Evolutionary conservation across 1,140 invertebrate species (phyloP).

Genomic region (Oreohelix idahoensis): DNA sequence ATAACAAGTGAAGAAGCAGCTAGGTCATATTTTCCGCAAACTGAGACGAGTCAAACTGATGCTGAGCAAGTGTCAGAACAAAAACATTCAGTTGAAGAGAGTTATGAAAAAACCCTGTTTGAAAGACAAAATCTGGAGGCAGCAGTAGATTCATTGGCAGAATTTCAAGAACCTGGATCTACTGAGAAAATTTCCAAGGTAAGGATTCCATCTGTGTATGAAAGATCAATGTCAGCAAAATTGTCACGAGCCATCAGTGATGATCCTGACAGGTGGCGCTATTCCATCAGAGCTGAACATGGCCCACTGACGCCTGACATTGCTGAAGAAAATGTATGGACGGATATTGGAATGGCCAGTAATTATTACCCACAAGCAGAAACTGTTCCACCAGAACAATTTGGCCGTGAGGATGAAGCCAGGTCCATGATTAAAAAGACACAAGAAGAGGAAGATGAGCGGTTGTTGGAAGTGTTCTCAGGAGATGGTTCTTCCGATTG

Average conservation of each 20-base stretch:
- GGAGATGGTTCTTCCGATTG: neutral
- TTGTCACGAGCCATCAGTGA: slow-evolving; percentile 22
- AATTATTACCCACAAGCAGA: neutral
- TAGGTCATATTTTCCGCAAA: neutral
- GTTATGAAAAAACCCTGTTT: neutral
- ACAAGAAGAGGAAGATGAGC: neutral
- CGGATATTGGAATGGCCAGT: neutral
- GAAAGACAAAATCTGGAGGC: neutral
- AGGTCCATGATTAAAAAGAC: neutral
- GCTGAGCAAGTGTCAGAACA: neutral
- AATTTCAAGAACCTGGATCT: neutral
- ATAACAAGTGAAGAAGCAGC: neutral
- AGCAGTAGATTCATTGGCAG: neutral
- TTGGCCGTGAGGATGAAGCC: neutral
- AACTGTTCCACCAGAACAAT: neutral
- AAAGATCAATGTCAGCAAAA: slow-evolving; percentile 29
- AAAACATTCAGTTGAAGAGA: neutral
- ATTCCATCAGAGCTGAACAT: neutral
- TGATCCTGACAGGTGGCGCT: slow-evolving; percentile 9
- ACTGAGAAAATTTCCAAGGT: neutral
- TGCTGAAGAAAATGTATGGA: neutral
- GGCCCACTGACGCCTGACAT: neutral
- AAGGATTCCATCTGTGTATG: slow-evolving; percentile 30
- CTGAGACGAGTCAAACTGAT: neutral
- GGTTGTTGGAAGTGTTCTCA: neutral